phyloP scores from a whole-genome alignment of 2,888 invertebrate species.

The Griposia aprilina region DNA sequence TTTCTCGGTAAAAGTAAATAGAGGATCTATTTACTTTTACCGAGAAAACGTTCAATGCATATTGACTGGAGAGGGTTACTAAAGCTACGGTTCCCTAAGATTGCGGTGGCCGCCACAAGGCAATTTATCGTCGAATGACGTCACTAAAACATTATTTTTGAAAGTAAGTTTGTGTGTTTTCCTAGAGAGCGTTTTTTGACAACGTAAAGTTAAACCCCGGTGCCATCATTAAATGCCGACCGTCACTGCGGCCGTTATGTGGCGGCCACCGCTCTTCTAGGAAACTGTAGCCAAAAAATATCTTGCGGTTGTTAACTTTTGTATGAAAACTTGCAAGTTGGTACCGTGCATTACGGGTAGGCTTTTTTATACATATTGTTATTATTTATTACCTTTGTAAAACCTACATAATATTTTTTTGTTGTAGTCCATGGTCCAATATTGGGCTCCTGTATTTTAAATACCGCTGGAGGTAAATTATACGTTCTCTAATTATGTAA shows the following conservation, averaged over 20 bases:
- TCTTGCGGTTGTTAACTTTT: background rate
- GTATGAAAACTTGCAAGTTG: background rate
- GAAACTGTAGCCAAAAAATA: background rate
- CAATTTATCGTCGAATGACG: background rate
- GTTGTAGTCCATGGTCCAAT: slow-evolving; percentile 1
- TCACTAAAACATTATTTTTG: background rate
- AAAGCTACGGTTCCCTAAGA: background rate
- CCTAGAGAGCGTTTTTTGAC: background rate
- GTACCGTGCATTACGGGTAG: background rate
- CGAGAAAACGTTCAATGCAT: background rate
- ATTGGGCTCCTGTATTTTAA: slow-evolving; percentile 5
- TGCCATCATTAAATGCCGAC: background rate
- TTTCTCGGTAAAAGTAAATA: too few species aligned
- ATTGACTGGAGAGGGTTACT: background rate
- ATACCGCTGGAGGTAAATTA: slow-evolving; percentile 1
- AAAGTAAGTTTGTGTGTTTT: background rate
- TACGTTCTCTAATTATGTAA: slow-evolving; percentile 7
- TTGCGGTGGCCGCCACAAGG: background rate
- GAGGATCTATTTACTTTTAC: background rate
- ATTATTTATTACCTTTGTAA: background rate
- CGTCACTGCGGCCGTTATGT: background rate
- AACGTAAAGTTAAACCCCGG: background rate
- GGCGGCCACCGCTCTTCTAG: background rate
- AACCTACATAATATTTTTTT: slow-evolving; percentile 3
- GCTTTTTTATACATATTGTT: too few species aligned